phyloP scores from a whole-genome alignment of 2,113 vertebrate species.

The Cinclus cinclus region DNA sequence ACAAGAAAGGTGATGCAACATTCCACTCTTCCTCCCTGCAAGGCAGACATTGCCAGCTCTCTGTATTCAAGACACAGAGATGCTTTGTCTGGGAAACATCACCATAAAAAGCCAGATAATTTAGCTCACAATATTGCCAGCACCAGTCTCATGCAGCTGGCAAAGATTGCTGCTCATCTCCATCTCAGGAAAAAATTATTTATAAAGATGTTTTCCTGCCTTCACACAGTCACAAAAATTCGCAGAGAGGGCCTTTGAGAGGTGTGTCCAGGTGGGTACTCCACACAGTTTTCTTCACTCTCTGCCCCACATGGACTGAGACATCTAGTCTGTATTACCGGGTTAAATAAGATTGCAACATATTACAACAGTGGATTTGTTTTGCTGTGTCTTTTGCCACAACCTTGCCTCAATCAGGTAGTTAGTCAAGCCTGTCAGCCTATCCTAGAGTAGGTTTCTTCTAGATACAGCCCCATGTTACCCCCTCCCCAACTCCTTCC shows the following conservation, averaged over 20 bases:
- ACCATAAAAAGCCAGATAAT: not conserved
- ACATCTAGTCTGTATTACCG: not conserved
- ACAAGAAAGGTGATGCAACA: not conserved
- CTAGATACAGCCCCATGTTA: not conserved
- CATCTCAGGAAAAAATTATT: not conserved
- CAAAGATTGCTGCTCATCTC: not conserved
- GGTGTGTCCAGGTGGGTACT: not conserved
- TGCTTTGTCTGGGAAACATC: not conserved
- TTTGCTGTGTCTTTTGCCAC: not conserved
- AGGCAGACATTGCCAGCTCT: not conserved
- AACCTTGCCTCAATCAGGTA: not conserved
- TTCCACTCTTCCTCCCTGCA: not conserved
- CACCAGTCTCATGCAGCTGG: not conserved
- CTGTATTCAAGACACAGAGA: not conserved
- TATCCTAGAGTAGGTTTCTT: not conserved
- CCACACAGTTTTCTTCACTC: not conserved
- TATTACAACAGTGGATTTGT: not conserved
- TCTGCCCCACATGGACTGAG: not conserved
- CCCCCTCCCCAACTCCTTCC: not conserved
- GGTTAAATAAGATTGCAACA: not conserved
- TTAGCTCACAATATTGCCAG: not conserved
- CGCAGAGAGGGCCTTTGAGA: not conserved
- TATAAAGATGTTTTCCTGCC: not conserved
- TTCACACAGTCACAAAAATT: not conserved
- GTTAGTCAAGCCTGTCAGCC: not conserved